These are phyloP conservation scores for Tricholaema leucomelas DNA, from an alignment of 2,113 vertebrate genomes.

Conservation along the genomic window DNA sequence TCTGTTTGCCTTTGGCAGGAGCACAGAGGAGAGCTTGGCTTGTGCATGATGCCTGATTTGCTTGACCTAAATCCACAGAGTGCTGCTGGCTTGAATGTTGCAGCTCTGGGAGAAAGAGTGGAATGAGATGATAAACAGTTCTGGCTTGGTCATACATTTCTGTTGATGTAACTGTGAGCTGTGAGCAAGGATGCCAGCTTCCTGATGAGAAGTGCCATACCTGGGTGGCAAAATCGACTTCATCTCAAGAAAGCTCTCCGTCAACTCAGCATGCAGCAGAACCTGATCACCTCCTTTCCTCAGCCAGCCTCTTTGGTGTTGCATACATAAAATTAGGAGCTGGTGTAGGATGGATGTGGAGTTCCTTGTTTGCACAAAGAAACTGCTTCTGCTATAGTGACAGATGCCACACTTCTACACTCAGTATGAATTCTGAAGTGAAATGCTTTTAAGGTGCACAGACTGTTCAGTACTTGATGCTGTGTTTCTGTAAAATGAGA, in stretches of 20 bases:
- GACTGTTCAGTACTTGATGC: not conserved
- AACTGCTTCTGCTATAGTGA: not conserved
- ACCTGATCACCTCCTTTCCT: not conserved
- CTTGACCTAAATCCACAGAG: slow-evolving; percentile 49
- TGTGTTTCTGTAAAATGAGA: not conserved
- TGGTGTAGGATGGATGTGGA: not conserved
- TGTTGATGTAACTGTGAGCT: not conserved
- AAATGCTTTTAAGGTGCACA: not conserved
- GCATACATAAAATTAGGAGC: not conserved
- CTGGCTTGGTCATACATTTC: not conserved
- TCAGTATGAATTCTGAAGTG: not conserved
- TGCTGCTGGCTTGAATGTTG: slow-evolving; percentile 10
- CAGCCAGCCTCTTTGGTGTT: not conserved
- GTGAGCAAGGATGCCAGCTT: not conserved
- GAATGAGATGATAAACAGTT: slow-evolving; percentile 11
- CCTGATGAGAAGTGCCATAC: not conserved
- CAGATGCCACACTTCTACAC: not conserved
- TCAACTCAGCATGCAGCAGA: not conserved
- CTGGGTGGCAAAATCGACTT: not conserved
- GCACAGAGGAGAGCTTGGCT: not conserved
- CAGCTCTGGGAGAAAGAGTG: not conserved
- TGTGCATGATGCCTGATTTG: not conserved
- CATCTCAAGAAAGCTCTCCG: not conserved
- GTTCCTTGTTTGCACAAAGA: not conserved
- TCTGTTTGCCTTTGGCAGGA: not conserved